These are phyloP conservation scores for Gallinago stenura DNA, from an alignment of 2,797 vertebrate species.

Conservation along the genomic window DNA sequence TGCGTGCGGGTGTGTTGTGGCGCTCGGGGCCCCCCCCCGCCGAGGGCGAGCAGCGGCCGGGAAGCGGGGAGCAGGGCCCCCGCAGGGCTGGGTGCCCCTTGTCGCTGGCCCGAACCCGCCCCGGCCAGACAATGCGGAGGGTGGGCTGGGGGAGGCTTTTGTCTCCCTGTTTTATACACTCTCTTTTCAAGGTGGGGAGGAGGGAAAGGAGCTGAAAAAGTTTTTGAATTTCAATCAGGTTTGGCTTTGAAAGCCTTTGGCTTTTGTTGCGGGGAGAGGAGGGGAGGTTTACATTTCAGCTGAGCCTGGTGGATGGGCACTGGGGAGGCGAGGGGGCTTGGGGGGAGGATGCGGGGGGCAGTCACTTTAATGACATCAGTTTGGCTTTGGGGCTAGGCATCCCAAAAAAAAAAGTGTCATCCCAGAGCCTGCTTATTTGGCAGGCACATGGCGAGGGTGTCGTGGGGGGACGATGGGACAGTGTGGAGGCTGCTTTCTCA, in stretches of 20 bases:
- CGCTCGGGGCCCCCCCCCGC: background rate
- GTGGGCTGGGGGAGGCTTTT: slow-evolving; percentile 78
- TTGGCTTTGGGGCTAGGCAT: slow-evolving; percentile 43
- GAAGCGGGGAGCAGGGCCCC: slow-evolving; percentile 57
- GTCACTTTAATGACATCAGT: slow-evolving; percentile 57
- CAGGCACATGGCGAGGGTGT: background rate
- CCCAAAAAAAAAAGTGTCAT: slow-evolving; percentile 18
- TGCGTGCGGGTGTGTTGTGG: slow-evolving; percentile 54
- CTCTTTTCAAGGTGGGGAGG: slow-evolving; percentile 79
- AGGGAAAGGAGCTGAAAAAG: slow-evolving; percentile 78
- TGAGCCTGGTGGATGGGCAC: slow-evolving; percentile 66
- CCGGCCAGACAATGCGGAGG: slow-evolving; percentile 77
- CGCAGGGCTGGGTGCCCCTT: slow-evolving; percentile 70
- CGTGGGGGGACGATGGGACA: background rate
- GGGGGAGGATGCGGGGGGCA: background rate
- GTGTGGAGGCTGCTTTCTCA: background rate
- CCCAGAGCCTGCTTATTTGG: background rate
- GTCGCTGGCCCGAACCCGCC: slow-evolving; percentile 71
- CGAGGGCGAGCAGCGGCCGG: background rate
- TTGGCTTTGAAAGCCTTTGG: slow-evolving; percentile 83
- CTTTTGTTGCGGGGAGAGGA: slow-evolving; percentile 77
- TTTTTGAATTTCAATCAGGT: slow-evolving; percentile 87
- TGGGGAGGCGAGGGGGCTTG: slow-evolving; percentile 36
- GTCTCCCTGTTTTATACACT: slow-evolving; percentile 80
- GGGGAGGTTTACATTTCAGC: slow-evolving; percentile 78